Conservation (phyloP, 1,140 invertebrate species). For the Macrotrachela quadricornifera region DNA sequence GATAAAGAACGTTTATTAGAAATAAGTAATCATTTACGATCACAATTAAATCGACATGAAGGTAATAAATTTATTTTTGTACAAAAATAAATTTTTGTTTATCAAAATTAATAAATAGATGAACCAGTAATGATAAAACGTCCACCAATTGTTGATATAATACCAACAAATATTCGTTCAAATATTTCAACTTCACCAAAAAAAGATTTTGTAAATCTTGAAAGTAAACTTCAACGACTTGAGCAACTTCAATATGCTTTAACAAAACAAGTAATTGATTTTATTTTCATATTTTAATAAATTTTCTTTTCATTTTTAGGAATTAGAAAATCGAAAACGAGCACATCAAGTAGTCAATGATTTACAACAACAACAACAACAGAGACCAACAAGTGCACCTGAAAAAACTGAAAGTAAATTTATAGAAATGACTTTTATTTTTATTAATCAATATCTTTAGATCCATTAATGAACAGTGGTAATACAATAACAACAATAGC, state of each 20-base stretch:
- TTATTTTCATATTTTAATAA: too few species aligned
- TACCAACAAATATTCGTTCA: neutral
- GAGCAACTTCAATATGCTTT: slow-evolving; percentile 25
- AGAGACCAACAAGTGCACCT: too few species aligned
- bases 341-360: too few species aligned
- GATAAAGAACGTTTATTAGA: slow-evolving; percentile 26
- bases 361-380: too few species aligned
- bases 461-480: too few species aligned
- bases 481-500: too few species aligned
- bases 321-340: too few species aligned
- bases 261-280: slow-evolving; percentile 14
- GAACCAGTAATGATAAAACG: neutral
- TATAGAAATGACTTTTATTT: too few species aligned
- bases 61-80: slow-evolving; percentile 11
- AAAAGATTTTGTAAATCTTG: neutral
- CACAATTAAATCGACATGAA: slow-evolving; percentile 18
- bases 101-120: neutral
- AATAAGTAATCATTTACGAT: slow-evolving; percentile 23
- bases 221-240: slow-evolving; percentile 17
- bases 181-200: neutral
- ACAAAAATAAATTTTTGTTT: neutral
- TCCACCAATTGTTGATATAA: neutral
- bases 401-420: too few species aligned
- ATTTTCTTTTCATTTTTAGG: too few species aligned
- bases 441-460: too few species aligned